These are phyloP conservation scores for Phortica okadai DNA, from an alignment of 2,888 invertebrate genomes.

Conservation along the genomic window DNA sequence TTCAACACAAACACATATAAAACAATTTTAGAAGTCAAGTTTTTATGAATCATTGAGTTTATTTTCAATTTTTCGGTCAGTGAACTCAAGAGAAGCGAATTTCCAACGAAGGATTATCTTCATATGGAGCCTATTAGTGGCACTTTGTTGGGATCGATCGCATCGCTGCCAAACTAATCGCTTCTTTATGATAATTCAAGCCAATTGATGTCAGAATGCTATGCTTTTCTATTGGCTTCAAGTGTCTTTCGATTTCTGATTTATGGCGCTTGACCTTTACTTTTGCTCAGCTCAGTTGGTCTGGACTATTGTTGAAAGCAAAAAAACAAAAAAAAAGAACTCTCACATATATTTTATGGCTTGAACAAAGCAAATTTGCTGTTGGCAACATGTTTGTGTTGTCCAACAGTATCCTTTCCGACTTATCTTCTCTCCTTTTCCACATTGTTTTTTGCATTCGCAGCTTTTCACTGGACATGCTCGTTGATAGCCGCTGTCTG, in stretches of 20 bases:
- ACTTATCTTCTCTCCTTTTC: no score
- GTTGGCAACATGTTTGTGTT: not conserved
- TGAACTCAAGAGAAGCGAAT: constrained; percentile 46
- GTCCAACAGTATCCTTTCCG: no score
- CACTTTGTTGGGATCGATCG: constrained; percentile 37
- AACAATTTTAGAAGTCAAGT: constrained; percentile 3
- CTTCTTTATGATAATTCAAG: constrained; percentile 43
- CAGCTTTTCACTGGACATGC: not conserved
- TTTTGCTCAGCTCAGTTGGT: not conserved
- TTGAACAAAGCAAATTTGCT: no score
- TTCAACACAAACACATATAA: not conserved
- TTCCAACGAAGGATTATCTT: constrained; percentile 37
- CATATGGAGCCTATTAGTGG: constrained; percentile 42
- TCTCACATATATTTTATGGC: not conserved
- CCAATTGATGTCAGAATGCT: not conserved
- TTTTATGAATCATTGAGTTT: constrained; percentile 60
- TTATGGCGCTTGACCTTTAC: constrained; percentile 41
- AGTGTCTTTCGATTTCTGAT: constrained; percentile 40
- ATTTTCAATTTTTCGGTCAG: constrained; percentile 61
- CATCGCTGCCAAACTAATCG: constrained; percentile 37
- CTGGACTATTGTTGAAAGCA: no score
- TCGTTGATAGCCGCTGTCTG: not conserved
- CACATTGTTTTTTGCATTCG: constrained; percentile 38
- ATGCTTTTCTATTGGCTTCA: not conserved
- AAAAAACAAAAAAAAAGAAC: not conserved